A percentile compares a stretch with the other conserved stretches of the same genome.
These are phyloP conservation scores for Atractosteus spatula DNA, from an alignment of 2,113 vertebrate genomes.

Conservation along the genomic window DNA sequence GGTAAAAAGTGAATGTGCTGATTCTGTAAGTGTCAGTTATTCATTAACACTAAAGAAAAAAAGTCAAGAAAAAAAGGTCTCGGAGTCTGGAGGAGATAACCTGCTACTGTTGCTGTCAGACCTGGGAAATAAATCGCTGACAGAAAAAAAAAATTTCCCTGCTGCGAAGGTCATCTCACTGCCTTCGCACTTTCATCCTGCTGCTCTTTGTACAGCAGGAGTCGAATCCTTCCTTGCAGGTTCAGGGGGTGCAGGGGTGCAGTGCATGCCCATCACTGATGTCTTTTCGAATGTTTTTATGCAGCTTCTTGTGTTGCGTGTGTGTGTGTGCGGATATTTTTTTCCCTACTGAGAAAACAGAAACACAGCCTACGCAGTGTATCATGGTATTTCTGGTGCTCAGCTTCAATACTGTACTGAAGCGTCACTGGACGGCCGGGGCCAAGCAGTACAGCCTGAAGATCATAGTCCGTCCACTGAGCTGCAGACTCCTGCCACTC, in stretches of 20 bases:
- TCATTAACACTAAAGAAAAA: slow-evolving; percentile 65
- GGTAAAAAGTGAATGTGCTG: slow-evolving; percentile 63
- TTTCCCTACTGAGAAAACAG: not conserved
- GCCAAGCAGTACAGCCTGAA: no score
- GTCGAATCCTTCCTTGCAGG: slow-evolving; percentile 32
- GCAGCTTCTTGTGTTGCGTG: not conserved
- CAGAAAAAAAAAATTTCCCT: slow-evolving; percentile 51
- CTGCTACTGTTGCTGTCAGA: slow-evolving; percentile 57
- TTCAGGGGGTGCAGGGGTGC: no score
- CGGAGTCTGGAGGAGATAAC: slow-evolving; percentile 58
- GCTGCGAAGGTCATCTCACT: slow-evolving; percentile 52
- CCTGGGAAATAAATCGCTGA: slow-evolving; percentile 54
- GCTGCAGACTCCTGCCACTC: no score
- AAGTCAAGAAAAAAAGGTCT: slow-evolving; percentile 54
- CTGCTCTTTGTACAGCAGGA: slow-evolving; percentile 43
- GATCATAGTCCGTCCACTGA: no score
- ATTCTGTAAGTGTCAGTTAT: slow-evolving; percentile 56
- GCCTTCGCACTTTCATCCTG: slow-evolving; percentile 40
- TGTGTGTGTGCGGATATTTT: not conserved
- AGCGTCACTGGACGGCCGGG: no score
- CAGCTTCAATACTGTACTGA: not conserved
- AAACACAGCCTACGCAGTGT: not conserved
- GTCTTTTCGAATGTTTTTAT: no score
- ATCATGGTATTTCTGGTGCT: not conserved
- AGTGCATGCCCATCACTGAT: not conserved